These are phyloP conservation scores for Orius laevigatus DNA, from an alignment of 1,140 invertebrate species.

Conservation along the genomic window DNA sequence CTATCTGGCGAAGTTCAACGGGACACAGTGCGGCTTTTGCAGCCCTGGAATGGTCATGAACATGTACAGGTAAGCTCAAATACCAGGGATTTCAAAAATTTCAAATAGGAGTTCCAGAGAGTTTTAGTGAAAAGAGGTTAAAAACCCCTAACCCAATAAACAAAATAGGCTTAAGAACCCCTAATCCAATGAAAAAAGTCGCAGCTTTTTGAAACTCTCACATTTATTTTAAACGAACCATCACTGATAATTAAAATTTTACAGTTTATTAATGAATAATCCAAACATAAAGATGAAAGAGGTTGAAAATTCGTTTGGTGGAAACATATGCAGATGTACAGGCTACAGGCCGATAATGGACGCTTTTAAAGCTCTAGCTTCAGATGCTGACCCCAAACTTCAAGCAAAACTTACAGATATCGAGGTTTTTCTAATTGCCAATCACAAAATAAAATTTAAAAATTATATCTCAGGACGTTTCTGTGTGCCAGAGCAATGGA, in stretches of 20 bases:
- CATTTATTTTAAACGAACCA: not conserved
- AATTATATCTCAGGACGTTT: too few relatives aligned
- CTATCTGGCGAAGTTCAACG: conserved; percentile 48
- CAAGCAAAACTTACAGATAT: conserved; percentile 23
- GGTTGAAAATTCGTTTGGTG: conserved; percentile 58
- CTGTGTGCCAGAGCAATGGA: too few relatives aligned
- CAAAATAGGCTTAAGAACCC: too few relatives aligned
- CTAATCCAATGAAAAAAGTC: not conserved
- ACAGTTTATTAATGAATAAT: conserved; percentile 14
- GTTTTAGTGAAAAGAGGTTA: not conserved
- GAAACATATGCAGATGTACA: conserved; percentile 76
- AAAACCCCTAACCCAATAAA: too few relatives aligned
- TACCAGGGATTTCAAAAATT: not conserved
- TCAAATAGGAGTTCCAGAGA: not conserved
- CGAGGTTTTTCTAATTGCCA: conserved; percentile 21
- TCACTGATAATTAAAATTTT: not conserved
- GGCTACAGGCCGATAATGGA: conserved; percentile 74
- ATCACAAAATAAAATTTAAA: not conserved
- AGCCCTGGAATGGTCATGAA: conserved; percentile 76
- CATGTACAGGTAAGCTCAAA: conserved; percentile 44
- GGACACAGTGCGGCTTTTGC: conserved; percentile 68
- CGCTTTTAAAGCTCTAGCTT: conserved; percentile 58
- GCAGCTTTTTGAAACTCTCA: not conserved
- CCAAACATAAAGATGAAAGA: conserved; percentile 40
- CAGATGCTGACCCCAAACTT: conserved; percentile 30